phyloP scores from a whole-genome alignment of 2,797 vertebrate species.

The Vireo griseus region DNA sequence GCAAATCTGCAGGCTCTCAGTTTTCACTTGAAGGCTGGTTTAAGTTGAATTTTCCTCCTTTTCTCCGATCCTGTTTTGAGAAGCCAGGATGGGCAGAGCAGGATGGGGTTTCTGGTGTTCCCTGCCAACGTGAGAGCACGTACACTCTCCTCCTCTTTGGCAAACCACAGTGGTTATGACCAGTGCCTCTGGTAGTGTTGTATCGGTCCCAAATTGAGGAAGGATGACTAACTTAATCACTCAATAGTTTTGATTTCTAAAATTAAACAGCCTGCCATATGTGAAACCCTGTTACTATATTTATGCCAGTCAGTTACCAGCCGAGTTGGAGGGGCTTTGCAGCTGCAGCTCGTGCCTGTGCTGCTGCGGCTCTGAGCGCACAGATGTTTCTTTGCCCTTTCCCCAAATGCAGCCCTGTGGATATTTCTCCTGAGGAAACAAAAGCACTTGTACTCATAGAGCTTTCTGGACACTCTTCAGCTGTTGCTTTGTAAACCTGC shows the following conservation, averaged over 20 bases:
- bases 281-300: conserved; percentile 42
- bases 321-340: neutral
- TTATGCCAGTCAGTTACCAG: conserved; percentile 22
- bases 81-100: neutral
- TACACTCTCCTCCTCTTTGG: neutral
- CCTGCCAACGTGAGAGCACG: fast-evolving
- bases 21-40: neutral
- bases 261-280: conserved; percentile 68
- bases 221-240: conserved; percentile 58
- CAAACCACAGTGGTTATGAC: conserved; percentile 55
- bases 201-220: conserved; percentile 61
- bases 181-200: conserved; percentile 51
- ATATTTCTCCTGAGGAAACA: neutral
- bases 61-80: neutral
- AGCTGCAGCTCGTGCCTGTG: neutral
- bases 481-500: neutral
- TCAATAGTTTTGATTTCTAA: conserved; percentile 67
- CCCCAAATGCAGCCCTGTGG: neutral
- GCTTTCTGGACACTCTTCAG: neutral
- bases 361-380: neutral
- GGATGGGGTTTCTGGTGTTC: neutral
- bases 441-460: neutral
- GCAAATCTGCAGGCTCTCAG: neutral
- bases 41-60: neutral
- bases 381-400: conserved; percentile 7